A percentile compares a stretch with the other conserved stretches of the same genome.
phyloP scores from a whole-genome alignment of 2,113 vertebrate genomes.

The Microcebus lehilahytsara region DNA sequence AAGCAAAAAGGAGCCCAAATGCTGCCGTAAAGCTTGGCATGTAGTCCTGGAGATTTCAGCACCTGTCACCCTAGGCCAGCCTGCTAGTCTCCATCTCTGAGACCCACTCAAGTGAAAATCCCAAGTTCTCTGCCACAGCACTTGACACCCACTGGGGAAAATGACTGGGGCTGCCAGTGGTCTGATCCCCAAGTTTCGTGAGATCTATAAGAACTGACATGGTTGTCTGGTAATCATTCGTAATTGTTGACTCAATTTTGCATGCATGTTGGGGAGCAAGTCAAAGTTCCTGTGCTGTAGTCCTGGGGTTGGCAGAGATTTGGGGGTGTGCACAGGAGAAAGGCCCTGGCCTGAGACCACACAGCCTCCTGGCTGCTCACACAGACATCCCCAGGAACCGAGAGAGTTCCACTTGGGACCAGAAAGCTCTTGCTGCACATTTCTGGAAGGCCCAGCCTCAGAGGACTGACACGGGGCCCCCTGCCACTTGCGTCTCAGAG shows the following conservation, averaged over 20 bases:
- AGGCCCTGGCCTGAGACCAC: neutral
- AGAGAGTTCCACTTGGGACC: neutral
- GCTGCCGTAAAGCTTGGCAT: neutral
- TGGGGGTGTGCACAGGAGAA: neutral
- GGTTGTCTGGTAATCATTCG: neutral
- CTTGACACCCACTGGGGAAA: neutral
- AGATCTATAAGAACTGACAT: fast-evolving
- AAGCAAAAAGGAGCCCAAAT: neutral
- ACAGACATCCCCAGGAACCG: neutral
- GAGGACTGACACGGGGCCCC: neutral
- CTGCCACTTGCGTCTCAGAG: neutral
- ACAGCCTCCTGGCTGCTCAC: neutral
- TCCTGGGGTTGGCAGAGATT: neutral
- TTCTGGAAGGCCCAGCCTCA: neutral
- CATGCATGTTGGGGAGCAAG: neutral
- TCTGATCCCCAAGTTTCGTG: neutral
- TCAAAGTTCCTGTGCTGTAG: neutral
- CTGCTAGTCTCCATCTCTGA: neutral
- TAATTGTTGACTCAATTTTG: neutral
- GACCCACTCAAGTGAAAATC: neutral
- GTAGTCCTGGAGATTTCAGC: neutral
- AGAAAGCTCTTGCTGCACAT: neutral
- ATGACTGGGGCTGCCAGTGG: fast-evolving
- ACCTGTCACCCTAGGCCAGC: neutral
- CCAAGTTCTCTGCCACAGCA: fast-evolving